These are phyloP conservation scores for Dipodomys stephensi DNA, from an alignment of 2,113 vertebrate genomes.

Conservation along the genomic window DNA sequence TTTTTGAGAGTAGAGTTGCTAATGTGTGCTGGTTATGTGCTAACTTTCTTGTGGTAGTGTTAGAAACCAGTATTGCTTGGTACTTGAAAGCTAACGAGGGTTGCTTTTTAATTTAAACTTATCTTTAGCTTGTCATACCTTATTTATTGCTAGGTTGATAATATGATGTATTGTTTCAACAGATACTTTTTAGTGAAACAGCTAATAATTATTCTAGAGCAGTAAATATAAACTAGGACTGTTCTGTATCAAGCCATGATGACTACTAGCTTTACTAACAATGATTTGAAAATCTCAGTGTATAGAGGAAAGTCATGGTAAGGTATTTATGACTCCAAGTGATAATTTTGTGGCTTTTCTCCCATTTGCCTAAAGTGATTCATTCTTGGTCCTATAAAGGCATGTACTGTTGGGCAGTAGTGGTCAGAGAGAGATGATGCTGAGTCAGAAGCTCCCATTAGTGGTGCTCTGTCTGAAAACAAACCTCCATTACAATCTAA, in stretches of 20 bases:
- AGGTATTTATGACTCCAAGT: constrained; percentile 44
- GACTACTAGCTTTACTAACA: neutral
- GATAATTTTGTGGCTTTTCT: constrained; percentile 58
- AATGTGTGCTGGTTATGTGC: too few relatives aligned
- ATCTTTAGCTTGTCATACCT: neutral
- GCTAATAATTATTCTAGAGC: neutral
- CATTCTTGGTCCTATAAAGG: constrained; percentile 76
- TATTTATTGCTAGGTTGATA: constrained; percentile 1
- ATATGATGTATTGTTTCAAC: neutral
- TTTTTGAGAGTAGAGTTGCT: neutral
- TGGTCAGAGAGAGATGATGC: constrained; percentile 77
- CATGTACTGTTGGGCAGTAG: constrained; percentile 75
- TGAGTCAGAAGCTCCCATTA: constrained; percentile 85
- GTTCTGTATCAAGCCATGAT: neutral
- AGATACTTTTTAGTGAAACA: neutral
- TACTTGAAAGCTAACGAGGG: neutral
- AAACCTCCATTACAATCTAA: constrained; percentile 61
- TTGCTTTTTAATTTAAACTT: neutral
- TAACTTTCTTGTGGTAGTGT: neutral
- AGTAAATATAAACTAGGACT: neutral
- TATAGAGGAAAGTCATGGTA: neutral
- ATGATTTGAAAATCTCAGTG: neutral
- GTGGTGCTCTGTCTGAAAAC: constrained; percentile 79
- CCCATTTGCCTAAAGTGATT: constrained; percentile 53
- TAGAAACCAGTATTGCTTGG: neutral